Evolutionary conservation across 2,888 invertebrate species (phyloP), one percentile per base, ranked within the genome.

Genomic region (Amaurobius ferox): DNA sequence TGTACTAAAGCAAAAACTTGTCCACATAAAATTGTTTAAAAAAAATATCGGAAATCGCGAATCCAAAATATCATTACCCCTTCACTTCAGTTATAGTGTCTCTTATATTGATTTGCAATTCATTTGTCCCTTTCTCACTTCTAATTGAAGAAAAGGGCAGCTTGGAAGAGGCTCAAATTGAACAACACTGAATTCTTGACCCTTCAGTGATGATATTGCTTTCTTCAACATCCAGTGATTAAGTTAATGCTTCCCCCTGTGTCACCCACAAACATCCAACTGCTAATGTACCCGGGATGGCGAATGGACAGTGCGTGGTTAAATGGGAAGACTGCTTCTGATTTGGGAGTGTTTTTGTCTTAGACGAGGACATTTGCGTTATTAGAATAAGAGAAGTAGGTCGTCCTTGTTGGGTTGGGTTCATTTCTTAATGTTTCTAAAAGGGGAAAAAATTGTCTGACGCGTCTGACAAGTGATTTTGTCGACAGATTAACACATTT

Each of bases 251-350:
- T 26, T 39, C 66, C 70, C 62, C n/a, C n/a, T n/a, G n/a, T n/a
- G n/a, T 62, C 26, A 48, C 39, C 39, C 55, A 66, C 32, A 67
- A 62, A 70, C 76, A 64, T n/a, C 61, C 70, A 29, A 48, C 73
- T 5, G 16, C 44, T 83, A 83, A 83, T 83, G 83, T 71, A 71
- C 44, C 70, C 44, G 76, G 76, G 81, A 83, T 83, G 76, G 62
- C 74, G 44, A 77, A 83, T 83, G 83, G 83, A 77, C 83, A 83
- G 71, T 77, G 44, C 71, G 77, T 64, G 83, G 83, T 83, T 76
- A 83, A 83, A 70, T 83, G 77, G 48, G 62, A 71, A 71, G 64
- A 70, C 68, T 64, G 62, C 76, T 71, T 73, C 76, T 77, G 64
- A 72, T 72, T 77, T 40, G 40, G 74, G 62, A 29, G 30, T n/a